Base-by-base conservation (phyloP, 2,113 vertebrate genomes). In the Chloebia gouldiae region DNA sequence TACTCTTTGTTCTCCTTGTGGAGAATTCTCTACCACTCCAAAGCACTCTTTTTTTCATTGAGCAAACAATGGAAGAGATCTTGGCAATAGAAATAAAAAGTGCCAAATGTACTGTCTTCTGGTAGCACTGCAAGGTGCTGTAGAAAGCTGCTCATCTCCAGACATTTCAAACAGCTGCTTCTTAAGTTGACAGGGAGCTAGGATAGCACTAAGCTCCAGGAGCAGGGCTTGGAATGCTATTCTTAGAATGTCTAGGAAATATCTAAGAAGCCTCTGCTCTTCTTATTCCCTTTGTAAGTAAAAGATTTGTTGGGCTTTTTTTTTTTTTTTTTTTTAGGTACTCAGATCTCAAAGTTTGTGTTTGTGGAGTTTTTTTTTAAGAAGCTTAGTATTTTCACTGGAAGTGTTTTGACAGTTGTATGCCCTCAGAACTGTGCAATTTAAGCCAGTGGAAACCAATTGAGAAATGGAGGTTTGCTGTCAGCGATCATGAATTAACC, bases 201-300 rank as follows among this genome's bases (percentile, higher is more conserved):
- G 35, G 27, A 60, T 80, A 61, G 66, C 68, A 83, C 25, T 91
- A 90, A 96, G 65, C 25, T 64, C 64, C 47, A 68, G 64, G 39
- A 95, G 54, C 19, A 81, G 87, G 31, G 39, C 54, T 91, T 80
- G 63, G 42, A 77, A 69, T 82, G 81, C 92, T 95, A 64, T 64
- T 79, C 56, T 93, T 96, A 90, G 60, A 77, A 50, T 86, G 57
- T 72, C n/a, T 69, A 70, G 72, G 42, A 81, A 92, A 80, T 92
- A 44, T 19, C 45, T 66, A 51, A 91, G 66, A 72, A 77, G 50
- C 13, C 18, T 94, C 47, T 92, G 82, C 10, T 86, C 21, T 20
- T 83, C 7, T 22, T 75, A 12, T 54, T 91, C 24, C 68, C 27
- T 70, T 84, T 84, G 30, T 31, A 90, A 91, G 24, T 71, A 56